Percentiles rank a stretch among this genome's conserved stretches.
Evolutionary conservation across 2,888 invertebrate species (phyloP).

Genomic region (Phengaris alcon): DNA sequence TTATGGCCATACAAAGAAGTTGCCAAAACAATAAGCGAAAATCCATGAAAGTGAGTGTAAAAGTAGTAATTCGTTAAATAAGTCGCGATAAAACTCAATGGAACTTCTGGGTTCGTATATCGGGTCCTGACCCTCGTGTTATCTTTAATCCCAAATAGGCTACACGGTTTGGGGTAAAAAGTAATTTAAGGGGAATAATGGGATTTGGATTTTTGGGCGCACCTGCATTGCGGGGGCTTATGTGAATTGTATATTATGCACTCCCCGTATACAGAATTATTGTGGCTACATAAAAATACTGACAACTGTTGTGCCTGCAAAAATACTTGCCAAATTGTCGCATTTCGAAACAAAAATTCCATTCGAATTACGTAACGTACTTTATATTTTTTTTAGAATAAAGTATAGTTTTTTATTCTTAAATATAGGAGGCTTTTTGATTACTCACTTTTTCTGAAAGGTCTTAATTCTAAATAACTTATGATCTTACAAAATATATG

Average conservation of each 20-base stretch:
- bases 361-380: too few relatives aligned
- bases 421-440: too few relatives aligned
- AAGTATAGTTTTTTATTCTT: too few relatives aligned
- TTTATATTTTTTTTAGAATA: too few relatives aligned
- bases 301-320: too few relatives aligned
- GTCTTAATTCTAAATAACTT: too few relatives aligned
- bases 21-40: not conserved
- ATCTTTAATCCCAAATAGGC: slow-evolving; percentile 36
- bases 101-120: slow-evolving; percentile 21
- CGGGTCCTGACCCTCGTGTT: slow-evolving; percentile 30
- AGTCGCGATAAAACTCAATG: slow-evolving; percentile 1
- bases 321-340: too few relatives aligned
- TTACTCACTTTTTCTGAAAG: too few relatives aligned
- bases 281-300: not conserved
- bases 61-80: slow-evolving; percentile 18
- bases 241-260: not conserved
- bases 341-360: too few relatives aligned
- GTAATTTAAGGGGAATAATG: slow-evolving; percentile 30
- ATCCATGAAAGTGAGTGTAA: not conserved
- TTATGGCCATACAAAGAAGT: not conserved
- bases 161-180: slow-evolving; percentile 29
- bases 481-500: too few relatives aligned
- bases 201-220: slow-evolving; percentile 27
- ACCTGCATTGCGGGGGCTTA: not conserved
- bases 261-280: not conserved